These are phyloP conservation scores for Dromiciops gliroides DNA, from an alignment of 2,113 vertebrate species.

Conservation along the genomic window DNA sequence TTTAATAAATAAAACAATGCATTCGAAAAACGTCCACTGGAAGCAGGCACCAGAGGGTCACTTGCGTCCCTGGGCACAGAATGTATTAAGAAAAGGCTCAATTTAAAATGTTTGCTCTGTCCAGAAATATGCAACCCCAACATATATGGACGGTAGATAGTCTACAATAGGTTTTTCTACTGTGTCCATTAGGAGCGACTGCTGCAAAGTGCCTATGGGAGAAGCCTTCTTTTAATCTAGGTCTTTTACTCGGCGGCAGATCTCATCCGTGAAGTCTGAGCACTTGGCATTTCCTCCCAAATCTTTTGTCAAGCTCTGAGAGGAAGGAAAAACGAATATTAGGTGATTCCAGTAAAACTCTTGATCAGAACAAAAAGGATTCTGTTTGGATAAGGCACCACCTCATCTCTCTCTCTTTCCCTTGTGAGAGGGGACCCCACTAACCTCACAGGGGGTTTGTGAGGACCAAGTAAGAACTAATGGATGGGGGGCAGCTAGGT, in stretches of 20 bases:
- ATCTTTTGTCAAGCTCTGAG: conserved; percentile 92
- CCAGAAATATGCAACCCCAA: conserved; percentile 64
- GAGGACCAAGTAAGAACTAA: not conserved
- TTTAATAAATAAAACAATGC: conserved; percentile 81
- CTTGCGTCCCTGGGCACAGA: conserved; percentile 61
- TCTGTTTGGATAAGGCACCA: not conserved
- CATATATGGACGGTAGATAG: not conserved
- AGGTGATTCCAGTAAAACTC: not conserved
- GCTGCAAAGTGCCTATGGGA: accelerated
- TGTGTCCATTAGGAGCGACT: conserved; percentile 3
- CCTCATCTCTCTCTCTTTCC: not conserved
- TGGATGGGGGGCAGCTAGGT: no score
- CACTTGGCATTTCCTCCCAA: conserved; percentile 95
- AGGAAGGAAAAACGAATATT: conserved; percentile 37
- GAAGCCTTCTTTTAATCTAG: conserved; percentile 72
- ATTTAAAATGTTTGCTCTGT: conserved; percentile 67
- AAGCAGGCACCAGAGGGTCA: conserved; percentile 71
- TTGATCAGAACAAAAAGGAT: not conserved
- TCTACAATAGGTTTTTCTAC: not conserved
- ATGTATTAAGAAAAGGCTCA: conserved; percentile 75
- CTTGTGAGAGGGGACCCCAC: not conserved
- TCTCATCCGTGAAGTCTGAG: conserved; percentile 94
- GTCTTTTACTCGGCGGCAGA: conserved; percentile 91
- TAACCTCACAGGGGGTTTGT: no score
- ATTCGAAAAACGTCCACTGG: conserved; percentile 77